Base-by-base conservation (phyloP, 2,113 vertebrate genomes). In the Hippocampus abdominalis region DNA sequence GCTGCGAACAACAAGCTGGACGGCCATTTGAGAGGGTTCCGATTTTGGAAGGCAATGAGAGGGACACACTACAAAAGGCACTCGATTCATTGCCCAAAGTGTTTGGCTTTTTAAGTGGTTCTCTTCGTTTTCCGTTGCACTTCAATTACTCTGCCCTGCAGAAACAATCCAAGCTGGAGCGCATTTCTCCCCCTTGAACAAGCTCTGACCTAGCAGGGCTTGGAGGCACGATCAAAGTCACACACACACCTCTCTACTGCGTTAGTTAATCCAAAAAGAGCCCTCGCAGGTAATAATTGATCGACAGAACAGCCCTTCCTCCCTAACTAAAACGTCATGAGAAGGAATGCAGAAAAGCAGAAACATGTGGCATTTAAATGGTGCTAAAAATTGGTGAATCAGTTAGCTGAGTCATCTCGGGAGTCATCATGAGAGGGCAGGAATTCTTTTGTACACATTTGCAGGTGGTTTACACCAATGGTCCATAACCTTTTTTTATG, bases 91-190 rank as follows among this genome's bases (percentile, higher is more conserved):
- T 42, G 36, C 39, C 21, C 3, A 27, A 46, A 64, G 63, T 64
- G 63, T 64, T 64, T 64, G 63, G 63, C 63, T 60, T 60, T 60
- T 13, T 27, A 32, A 60, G 57, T 32, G 27, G 5, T 60, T 60
- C 27, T 36, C 27, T 60, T 60, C 6, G 20, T 60, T 60, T 60
- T 25, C 10, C 57, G n/a, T 36, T 46, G 42, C 63, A 27, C 63
- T 46, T 64, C 63, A 64, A 27, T 64, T 23, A 64, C 42, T 27
- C 36, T 64, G 11, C 63, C 63, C 63, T 46, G 42, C 42, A 64
- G 63, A 46, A 46, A 46, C 40, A 63, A 63, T 63, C 12, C 36
- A 63, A 42, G 21, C 36, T 39, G 20, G 10, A 16, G 15, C 27
- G 7, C 57, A 18, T 32, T 60, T 32, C 16, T 15, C 61, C 61